Conservation (phyloP, 2,888 invertebrate genomes). For the Gisinianus flammeolus region DNA sequence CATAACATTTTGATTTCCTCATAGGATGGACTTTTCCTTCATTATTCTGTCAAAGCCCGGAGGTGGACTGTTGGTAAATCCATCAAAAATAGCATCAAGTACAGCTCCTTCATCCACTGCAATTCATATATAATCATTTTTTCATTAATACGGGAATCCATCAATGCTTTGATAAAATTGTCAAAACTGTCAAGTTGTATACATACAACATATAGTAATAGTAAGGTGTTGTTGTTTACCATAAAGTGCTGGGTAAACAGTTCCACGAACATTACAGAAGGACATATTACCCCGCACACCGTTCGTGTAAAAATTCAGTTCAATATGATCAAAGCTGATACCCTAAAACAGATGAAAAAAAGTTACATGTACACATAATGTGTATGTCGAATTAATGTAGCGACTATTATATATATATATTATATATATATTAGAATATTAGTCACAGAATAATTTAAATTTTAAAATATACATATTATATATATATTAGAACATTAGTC, state of each 20-base stretch:
- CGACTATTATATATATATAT: too few species aligned
- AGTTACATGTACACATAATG: too few species aligned
- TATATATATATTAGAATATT: too few species aligned
- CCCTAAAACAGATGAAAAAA: constrained; percentile 70
- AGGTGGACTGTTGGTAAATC: constrained; percentile 82
- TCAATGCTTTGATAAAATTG: too few species aligned
- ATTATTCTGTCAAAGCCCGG: constrained; percentile 93
- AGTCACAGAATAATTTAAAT: too few species aligned
- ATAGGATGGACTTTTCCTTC: constrained; percentile 94
- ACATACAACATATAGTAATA: too few species aligned
- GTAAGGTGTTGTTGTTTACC: too few species aligned
- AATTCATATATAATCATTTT: neutral
- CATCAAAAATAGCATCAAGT: constrained; percentile 89
- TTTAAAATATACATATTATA: too few species aligned
- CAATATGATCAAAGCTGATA: constrained; percentile 93
- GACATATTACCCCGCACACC: constrained; percentile 85
- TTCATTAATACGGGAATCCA: too few species aligned
- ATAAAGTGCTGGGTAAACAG: constrained; percentile 89
- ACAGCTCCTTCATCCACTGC: constrained; percentile 97
- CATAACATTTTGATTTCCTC: constrained; percentile 61
- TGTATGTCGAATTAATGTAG: too few species aligned
- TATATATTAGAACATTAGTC: too few species aligned
- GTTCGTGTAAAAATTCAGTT: constrained; percentile 92
- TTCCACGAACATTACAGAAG: constrained; percentile 85
- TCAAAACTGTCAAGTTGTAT: too few species aligned